Base-by-base conservation (phyloP, 2,797 vertebrate species). In the Ataeniobius toweri region DNA sequence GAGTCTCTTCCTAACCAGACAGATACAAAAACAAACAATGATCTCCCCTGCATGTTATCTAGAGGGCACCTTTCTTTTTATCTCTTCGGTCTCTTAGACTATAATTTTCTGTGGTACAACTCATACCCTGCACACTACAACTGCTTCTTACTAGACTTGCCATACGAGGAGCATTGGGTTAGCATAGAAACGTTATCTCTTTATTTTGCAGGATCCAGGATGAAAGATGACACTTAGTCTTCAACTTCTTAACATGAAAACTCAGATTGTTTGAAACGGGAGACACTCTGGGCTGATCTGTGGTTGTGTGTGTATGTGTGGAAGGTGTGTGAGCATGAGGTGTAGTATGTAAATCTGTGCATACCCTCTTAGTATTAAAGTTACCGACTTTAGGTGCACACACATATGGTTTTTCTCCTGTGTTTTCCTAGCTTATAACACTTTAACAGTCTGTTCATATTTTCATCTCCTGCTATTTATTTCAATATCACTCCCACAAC, bases 21-120 rank as follows among this genome's bases (percentile, higher is more conserved):
- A 89, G 90, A 88, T 69, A 73, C 73, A 28, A 84, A 94, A 93
- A 91, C 92, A 93, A 92, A 92, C 84, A 81, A 81, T 89, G 86
- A 92, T 93, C 88, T 88, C 81, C 36, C 89, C 78, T 70, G 90
- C 83, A 89, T 93, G 86, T 86, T 65, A 80, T 86, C 85, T 89
- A 73, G 90, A 92, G 93, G 91, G 91, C 94, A 94, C 92, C 89
- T 93, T 91, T 41, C 22, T 58, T 48, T 24, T 39, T 3, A 22
- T 71, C 28, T 28, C 20, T 7, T 71, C 75, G 36, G 26, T 81
- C 53, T 76, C 70, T 70, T 36, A 36, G 31, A 36, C 31, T 36
- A 3, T 36, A 36, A 36, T 36, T 36, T 36, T 36, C 36, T 36
- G 58, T 4, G 5, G 56, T 28, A 48, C 46, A 48, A 12, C 8